These are phyloP conservation scores for Subanguina moxae DNA, from an alignment of 1,140 invertebrate species.

Conservation along the genomic window DNA sequence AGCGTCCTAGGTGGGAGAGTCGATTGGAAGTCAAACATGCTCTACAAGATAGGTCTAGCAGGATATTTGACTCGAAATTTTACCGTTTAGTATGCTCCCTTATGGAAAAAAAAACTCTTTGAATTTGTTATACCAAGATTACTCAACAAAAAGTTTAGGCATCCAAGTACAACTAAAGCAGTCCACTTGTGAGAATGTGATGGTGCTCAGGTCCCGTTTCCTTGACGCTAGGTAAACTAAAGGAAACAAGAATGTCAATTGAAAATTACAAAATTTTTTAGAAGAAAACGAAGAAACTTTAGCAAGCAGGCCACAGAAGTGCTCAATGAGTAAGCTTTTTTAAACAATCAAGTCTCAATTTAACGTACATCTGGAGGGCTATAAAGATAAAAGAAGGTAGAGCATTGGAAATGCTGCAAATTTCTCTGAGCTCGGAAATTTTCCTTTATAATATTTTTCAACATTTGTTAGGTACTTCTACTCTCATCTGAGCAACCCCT, in stretches of 20 bases:
- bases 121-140: no score
- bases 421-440: no score
- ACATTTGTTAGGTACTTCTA: slow-evolving; percentile 73
- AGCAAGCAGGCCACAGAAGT: slow-evolving; percentile 99
- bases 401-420: no score
- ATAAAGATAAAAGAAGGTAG: no score
- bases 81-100: no score
- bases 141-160: slow-evolving; percentile 62
- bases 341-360: no score
- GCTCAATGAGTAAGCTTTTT: slow-evolving; percentile 76
- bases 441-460: neutral
- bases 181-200: slow-evolving; percentile 99
- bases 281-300: slow-evolving; percentile 96
- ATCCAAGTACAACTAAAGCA: slow-evolving; percentile 99
- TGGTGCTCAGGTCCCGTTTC: slow-evolving; percentile 81
- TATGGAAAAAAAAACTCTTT: no score
- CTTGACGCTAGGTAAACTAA: slow-evolving; percentile 55
- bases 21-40: no score
- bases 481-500: slow-evolving; percentile 97
- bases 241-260: slow-evolving; percentile 15
- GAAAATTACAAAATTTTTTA: slow-evolving; percentile 58
- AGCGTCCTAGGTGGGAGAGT: no score
- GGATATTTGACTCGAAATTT: no score
- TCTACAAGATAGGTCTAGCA: no score
- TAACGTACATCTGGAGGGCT: no score